Evolutionary conservation across 2,113 vertebrate genomes (phyloP), one percentile per base, ranked within the genome.

Genomic region (Trogon melanurus): DNA sequence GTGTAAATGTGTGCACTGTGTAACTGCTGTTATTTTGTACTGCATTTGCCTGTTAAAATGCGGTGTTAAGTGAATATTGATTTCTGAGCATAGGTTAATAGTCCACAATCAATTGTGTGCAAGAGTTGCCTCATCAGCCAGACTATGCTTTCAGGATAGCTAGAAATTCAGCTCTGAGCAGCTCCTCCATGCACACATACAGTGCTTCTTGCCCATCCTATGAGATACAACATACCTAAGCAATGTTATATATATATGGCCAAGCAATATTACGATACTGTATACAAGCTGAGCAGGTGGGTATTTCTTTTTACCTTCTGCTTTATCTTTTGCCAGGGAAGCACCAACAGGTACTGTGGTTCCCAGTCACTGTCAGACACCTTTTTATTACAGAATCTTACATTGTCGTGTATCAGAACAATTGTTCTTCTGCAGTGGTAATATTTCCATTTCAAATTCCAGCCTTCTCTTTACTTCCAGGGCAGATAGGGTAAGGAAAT

Each of bases 51-150:
- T 93, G 84, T 95, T 95, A 89, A 90, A 90, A 89, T 51, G 80
- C 88, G 57, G 50, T 91, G 89, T 96, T 94, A 93, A 93, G 92
- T 91, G 89, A 93, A 81, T 96, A 97, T 96, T 92, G 96, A 97
- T 96, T 96, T 92, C 91, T 85, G 86, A 94, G 95, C 85, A 67
- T 53, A 95, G 79, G 88, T 93, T 97, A 94, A 92, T 69, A 92
- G 91, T 93, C 83, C 79, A 65, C 87, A 76, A 89, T 95, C 88
- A 95, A 93, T 93, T 74, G 74, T 54, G 56, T 74, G 79, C 69
- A 69, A 60, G 74, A 81, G 56, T 80, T 93, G 75, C 53, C 82
- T 93, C 61, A 61, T 64, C 50, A 79, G 50, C 66, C 86, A 88
- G n/a, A 64, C 50, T 82, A 8, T 2, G 30, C 81, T 93, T 89